Conservation (phyloP, 2,888 invertebrate species). For the Cataglyphis altisquamis region DNA sequence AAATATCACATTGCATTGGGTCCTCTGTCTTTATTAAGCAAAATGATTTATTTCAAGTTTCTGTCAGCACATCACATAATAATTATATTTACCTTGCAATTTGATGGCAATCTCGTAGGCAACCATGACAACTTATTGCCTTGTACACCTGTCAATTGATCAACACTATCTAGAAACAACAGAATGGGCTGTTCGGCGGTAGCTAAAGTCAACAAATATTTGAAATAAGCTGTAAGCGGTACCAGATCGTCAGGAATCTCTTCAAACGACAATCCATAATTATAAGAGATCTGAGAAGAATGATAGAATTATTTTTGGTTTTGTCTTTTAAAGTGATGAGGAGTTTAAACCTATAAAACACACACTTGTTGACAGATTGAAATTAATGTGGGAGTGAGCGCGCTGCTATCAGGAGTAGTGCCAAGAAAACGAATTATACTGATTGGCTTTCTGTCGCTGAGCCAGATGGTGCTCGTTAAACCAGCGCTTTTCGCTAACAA, state of each 20-base stretch:
- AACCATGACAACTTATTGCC: conserved; percentile 99
- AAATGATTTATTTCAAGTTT: conserved; percentile 2
- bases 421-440: conserved; percentile 97
- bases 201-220: conserved; percentile 95
- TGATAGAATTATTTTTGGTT: not conserved
- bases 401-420: conserved; percentile 98
- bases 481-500: conserved; percentile 96
- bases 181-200: conserved; percentile 94
- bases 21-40: not conserved
- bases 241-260: conserved; percentile 98
- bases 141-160: conserved; percentile 97
- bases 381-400: conserved; percentile 96
- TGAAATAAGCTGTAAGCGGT: conserved; percentile 98
- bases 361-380: conserved; percentile 97
- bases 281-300: conserved; percentile 92
- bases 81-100: conserved; percentile 91
- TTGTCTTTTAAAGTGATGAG: not conserved
- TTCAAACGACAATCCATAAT: conserved; percentile 96
- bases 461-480: conserved; percentile 92
- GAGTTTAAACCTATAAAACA: not conserved
- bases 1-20: not conserved
- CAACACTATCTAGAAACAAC: conserved; percentile 97
- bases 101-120: conserved; percentile 94
- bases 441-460: conserved; percentile 92
- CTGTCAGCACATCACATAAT: not conserved